Evolutionary conservation across 35 echinoderm and acorn worm species (phyloP), one percentile per base, ranked within the genome.

Genomic region (Heliocidaris tuberculata): DNA sequence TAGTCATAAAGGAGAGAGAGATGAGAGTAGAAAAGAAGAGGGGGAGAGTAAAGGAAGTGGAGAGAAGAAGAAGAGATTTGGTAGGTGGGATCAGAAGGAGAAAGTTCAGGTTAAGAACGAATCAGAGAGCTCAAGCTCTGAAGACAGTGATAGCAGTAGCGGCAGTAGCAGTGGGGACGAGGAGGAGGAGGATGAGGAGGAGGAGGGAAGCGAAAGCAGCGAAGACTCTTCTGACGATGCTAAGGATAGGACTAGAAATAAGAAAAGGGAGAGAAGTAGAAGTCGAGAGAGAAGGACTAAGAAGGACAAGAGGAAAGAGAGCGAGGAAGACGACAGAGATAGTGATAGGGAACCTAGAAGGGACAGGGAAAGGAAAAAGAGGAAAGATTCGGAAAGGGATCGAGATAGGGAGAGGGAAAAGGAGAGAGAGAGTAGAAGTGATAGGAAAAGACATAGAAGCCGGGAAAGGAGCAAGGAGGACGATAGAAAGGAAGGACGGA

Each of bases 41-140:
- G 31, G 42, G 47, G 92, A 93, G 11, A 93, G 16, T 27, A 93
- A 93, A 93, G 13, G 31, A 31, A 59, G 60, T 85, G 47, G 60
- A 13, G 60, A 47, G 7, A 85, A 94, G 47, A 94, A 47, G 31
- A 94, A 94, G 31, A 65, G 61, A 50, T 35, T 19, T 85, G 60
- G 93, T 13, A 94, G 93, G 93, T 71, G 93, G 78, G 93, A 86
- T 50, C 59, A 86, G 47, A 94, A 94, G 47, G 65, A 11, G 27
- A 94, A 85, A 59, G 56, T 24, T 13, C 61, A 31, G 31, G 24
- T 47, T 31, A 47, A 94, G 65, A 32, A 17, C 0, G 78, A 94
- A 59, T 52, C 91, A 19, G 78, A 35, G 31, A 86, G 93, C 32
- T 85, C 59, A 13, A 85, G 93, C 60, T 85, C 60, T 7, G 78